These are phyloP conservation scores for Thamnaconus septentrionalis DNA, from an alignment of 2,113 vertebrate species.

Conservation along the genomic window DNA sequence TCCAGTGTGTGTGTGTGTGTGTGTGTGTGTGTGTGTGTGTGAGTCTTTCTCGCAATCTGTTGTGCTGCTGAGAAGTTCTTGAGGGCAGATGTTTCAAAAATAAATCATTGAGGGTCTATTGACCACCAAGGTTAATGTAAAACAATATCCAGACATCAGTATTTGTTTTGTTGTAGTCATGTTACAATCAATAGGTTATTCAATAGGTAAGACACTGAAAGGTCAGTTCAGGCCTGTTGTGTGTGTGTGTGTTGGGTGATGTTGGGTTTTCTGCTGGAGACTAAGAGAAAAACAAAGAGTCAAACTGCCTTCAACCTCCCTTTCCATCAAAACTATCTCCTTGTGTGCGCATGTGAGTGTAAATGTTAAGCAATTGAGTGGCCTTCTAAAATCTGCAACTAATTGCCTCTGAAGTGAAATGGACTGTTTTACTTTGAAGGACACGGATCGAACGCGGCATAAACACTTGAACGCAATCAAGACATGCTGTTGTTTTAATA, in stretches of 20 bases:
- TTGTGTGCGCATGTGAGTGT: not conserved
- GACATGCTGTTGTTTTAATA: not conserved
- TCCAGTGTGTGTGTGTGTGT: slow-evolving; percentile 6
- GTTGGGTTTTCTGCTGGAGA: no score
- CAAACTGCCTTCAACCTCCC: not conserved
- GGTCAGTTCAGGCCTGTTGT: no score
- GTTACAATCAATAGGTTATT: no score
- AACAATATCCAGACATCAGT: no score
- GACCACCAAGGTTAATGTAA: no score
- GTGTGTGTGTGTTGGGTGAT: no score
- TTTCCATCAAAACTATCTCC: not conserved
- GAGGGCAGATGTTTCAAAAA: no score
- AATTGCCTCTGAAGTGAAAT: slow-evolving; percentile 17
- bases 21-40: no score
- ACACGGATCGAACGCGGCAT: not conserved
- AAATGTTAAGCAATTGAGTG: slow-evolving; percentile 58
- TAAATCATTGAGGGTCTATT: no score
- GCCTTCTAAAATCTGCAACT: slow-evolving; percentile 26
- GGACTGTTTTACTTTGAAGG: slow-evolving; percentile 22
- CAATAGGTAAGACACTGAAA: no score
- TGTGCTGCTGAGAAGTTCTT: slow-evolving; percentile 15
- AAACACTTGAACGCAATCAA: no score
- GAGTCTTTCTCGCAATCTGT: not conserved
- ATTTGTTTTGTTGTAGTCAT: no score
- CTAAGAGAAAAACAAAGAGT: not conserved